Evolutionary conservation across 2,888 invertebrate genomes (phyloP).

Genomic region (Protodeltote pygarga): DNA sequence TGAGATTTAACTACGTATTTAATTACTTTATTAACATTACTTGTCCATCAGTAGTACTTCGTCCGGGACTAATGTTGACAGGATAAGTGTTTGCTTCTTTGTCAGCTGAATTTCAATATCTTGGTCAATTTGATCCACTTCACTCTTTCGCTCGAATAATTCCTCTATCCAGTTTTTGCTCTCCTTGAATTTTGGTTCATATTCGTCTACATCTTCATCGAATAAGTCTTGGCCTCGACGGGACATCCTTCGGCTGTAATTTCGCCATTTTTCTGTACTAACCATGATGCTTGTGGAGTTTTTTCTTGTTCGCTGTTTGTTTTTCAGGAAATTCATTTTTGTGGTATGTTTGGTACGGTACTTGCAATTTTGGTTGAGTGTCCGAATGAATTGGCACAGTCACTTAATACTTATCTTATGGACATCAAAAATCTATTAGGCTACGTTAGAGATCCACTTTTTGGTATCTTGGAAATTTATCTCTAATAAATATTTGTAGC

Average conservation of each 20-base stretch:
- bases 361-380: conserved; percentile 59
- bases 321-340: conserved; percentile 75
- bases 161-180: conserved; percentile 75
- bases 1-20: background rate
- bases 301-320: conserved; percentile 62
- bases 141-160: conserved; percentile 68
- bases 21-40: conserved; percentile 46
- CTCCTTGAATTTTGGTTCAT: conserved; percentile 62
- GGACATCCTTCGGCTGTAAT: conserved; percentile 60
- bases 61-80: conserved; percentile 86
- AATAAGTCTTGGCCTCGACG: conserved; percentile 48
- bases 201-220: conserved; percentile 68
- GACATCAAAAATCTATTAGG: conserved; percentile 62
- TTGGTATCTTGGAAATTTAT: background rate
- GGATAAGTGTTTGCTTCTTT: conserved; percentile 79
- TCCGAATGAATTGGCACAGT: conserved; percentile 30
- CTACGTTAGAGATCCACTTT: conserved; percentile 27
- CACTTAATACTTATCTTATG: conserved; percentile 59
- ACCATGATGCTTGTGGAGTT: conserved; percentile 65
- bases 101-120: conserved; percentile 80
- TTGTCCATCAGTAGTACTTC: conserved; percentile 81
- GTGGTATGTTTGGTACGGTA: conserved; percentile 23
- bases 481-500: background rate
- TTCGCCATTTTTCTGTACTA: conserved; percentile 72
- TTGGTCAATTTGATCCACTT: conserved; percentile 66